Percentiles rank a stretch among this genome's conserved stretches.
These are phyloP conservation scores for Nothocercus julius DNA, from an alignment of 2,113 vertebrate genomes.

Conservation along the genomic window DNA sequence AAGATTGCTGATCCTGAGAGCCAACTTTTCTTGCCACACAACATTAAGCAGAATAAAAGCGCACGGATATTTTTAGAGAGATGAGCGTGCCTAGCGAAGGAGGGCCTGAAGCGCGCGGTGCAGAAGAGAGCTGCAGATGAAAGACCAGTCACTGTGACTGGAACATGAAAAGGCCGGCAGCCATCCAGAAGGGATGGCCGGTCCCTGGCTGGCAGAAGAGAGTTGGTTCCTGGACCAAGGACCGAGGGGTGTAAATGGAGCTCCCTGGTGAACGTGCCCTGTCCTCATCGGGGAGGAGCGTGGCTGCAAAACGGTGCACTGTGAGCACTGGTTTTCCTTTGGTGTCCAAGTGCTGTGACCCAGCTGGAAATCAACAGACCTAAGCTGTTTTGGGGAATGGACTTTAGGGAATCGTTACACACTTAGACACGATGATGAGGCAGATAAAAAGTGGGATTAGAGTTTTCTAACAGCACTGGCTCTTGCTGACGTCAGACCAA, in stretches of 20 bases:
- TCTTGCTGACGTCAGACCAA: not conserved
- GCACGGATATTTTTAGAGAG: slow-evolving; percentile 24
- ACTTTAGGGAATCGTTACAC: not conserved
- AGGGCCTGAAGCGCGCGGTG: not conserved
- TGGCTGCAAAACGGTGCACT: not conserved
- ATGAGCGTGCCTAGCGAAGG: not conserved
- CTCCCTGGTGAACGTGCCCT: not conserved
- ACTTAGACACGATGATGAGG: not conserved
- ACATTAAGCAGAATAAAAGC: not conserved
- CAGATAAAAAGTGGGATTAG: not conserved
- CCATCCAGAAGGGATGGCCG: not conserved
- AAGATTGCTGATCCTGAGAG: not conserved
- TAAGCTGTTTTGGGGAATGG: not conserved
- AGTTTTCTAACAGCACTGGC: not conserved
- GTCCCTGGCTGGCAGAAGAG: not conserved
- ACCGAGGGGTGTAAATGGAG: not conserved
- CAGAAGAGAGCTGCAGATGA: not conserved
- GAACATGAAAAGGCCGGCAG: not conserved
- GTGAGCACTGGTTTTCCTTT: not conserved
- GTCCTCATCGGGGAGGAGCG: not conserved
- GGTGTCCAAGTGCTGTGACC: not conserved
- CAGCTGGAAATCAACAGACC: not conserved
- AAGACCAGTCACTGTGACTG: not conserved
- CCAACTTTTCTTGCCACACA: not conserved
- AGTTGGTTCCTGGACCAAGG: not conserved